Percentiles rank a stretch among this genome's conserved stretches.
Conservation (phyloP, 2,113 vertebrate species). For the Ictidomys tridecemlineatus region DNA sequence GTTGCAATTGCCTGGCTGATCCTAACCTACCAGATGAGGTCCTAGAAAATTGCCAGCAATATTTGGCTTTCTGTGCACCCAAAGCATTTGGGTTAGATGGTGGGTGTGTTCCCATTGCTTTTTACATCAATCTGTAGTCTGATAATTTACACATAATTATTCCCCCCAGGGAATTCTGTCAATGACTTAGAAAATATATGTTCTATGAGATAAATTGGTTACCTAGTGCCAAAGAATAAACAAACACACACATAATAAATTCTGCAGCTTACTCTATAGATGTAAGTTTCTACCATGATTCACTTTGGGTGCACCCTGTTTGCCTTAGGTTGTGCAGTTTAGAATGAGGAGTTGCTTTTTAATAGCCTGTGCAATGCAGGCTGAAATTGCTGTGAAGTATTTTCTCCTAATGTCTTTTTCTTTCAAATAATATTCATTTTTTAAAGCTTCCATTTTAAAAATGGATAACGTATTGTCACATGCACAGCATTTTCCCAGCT, state of each 20-base stretch:
- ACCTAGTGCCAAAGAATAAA: not conserved
- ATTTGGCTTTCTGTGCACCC: not conserved
- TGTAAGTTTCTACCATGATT: not conserved
- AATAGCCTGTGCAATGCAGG: not conserved
- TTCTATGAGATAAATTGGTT: not conserved
- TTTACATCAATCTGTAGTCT: not conserved
- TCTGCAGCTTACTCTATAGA: not conserved
- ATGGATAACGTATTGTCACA: not conserved
- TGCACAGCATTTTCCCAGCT: not conserved
- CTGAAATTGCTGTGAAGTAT: slow-evolving; percentile 21
- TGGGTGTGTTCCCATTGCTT: not conserved
- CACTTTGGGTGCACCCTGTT: not conserved
- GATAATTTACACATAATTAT: not conserved
- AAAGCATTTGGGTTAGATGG: not conserved
- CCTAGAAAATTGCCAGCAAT: not conserved
- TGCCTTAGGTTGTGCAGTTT: not conserved
- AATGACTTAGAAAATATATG: not conserved
- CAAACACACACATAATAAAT: not conserved
- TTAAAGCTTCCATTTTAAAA: slow-evolving; percentile 35
- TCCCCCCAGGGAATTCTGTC: not conserved
- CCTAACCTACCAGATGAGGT: not conserved
- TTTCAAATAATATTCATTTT: slow-evolving; percentile 17
- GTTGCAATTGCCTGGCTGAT: not conserved
- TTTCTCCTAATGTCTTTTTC: not conserved
- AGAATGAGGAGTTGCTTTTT: not conserved